phyloP scores from a whole-genome alignment of 2,113 vertebrate species.

The Dasyornis broadbenti region DNA sequence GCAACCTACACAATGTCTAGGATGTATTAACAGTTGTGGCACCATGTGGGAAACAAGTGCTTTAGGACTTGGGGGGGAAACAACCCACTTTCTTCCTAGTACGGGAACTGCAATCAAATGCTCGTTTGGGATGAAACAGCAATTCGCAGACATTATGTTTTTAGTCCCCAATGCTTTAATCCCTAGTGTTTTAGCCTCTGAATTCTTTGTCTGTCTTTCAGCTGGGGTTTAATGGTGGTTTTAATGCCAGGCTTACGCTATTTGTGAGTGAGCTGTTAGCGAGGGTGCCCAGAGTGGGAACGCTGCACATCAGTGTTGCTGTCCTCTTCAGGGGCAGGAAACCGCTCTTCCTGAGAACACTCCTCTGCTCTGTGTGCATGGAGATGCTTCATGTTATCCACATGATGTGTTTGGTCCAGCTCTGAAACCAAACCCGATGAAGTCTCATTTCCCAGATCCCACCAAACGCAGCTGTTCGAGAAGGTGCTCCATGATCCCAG shows the following conservation, averaged over 20 bases:
- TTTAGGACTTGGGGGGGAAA: accelerated
- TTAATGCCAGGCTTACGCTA: background rate
- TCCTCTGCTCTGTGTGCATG: accelerated
- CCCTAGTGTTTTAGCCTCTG: background rate
- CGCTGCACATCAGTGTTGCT: accelerated
- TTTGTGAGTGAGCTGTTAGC: no score
- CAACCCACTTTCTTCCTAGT: background rate
- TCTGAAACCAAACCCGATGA: background rate
- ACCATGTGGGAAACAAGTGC: background rate
- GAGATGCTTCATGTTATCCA: accelerated
- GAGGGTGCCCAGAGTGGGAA: background rate
- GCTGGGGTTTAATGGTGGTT: background rate
- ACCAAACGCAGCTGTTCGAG: background rate
- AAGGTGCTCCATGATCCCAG: background rate
- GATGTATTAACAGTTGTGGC: no score
- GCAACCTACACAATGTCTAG: accelerated
- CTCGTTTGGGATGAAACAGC: background rate
- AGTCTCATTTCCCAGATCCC: background rate
- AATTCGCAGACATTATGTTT: background rate
- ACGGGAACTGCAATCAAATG: background rate
- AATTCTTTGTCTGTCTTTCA: background rate
- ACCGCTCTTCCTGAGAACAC: accelerated
- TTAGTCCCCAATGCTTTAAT: background rate
- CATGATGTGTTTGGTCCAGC: background rate
- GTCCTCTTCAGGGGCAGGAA: background rate